These are phyloP conservation scores for Diarsia mendica DNA, from an alignment of 2,888 invertebrate species.

Conservation along the genomic window DNA sequence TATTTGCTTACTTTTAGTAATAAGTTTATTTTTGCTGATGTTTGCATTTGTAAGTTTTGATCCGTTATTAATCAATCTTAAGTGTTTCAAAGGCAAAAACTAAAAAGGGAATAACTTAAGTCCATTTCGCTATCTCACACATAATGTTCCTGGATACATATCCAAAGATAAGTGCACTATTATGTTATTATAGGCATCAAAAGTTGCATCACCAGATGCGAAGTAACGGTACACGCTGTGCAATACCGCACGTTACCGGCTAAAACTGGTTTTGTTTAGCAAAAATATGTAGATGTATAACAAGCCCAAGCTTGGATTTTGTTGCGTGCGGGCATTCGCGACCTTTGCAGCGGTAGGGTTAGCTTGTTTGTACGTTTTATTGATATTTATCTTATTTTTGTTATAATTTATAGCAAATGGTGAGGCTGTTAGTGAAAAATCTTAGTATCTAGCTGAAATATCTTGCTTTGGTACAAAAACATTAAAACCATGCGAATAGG, in stretches of 20 bases:
- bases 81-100: not conserved
- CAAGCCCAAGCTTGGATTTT: constrained; percentile 67
- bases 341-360: constrained; percentile 80
- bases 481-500: not conserved
- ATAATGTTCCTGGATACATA: constrained; percentile 59
- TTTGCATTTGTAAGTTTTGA: constrained; percentile 17
- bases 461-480: not conserved
- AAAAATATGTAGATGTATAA: constrained; percentile 77
- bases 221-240: constrained; percentile 84
- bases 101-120: not conserved
- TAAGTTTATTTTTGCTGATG: constrained; percentile 10
- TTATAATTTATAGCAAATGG: constrained; percentile 55
- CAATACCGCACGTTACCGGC: constrained; percentile 79
- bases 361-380: constrained; percentile 75
- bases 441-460: constrained; percentile 13
- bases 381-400: constrained; percentile 64
- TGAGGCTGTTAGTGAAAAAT: constrained; percentile 38
- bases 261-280: constrained; percentile 86
- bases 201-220: constrained; percentile 86
- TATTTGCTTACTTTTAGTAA: constrained; percentile 19
- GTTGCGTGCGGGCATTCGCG: constrained; percentile 82
- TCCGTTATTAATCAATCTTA: not conserved
- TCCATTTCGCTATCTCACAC: constrained; percentile 31
- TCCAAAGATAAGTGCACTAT: constrained; percentile 82
- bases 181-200: constrained; percentile 88